phyloP scores from a whole-genome alignment of 2,113 vertebrate species.

The Onychostruthus taczanowskii region DNA sequence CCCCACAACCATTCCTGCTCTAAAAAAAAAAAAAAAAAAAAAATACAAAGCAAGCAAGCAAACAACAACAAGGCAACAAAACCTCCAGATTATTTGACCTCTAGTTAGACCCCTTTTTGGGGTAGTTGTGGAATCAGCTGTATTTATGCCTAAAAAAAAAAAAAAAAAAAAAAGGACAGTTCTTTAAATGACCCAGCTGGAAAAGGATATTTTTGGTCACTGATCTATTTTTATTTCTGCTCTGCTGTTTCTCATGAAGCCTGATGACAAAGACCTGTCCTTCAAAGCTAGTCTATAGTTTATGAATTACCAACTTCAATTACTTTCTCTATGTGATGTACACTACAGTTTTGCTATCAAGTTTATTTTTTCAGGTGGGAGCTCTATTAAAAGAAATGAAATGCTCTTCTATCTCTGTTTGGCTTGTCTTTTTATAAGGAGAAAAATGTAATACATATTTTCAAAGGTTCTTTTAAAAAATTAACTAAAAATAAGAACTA shows the following conservation, averaged over 20 bases:
- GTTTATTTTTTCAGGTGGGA: background rate
- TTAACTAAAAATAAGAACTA: conserved; percentile 29
- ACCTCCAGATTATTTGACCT: background rate
- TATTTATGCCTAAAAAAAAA: conserved; percentile 8
- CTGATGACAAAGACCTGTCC: conserved; percentile 72
- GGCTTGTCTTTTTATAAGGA: background rate
- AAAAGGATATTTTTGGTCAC: conserved; percentile 77
- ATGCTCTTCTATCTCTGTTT: background rate
- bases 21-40: background rate
- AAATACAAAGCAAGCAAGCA: background rate
- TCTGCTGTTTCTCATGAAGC: conserved; percentile 70
- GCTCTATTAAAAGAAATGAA: background rate
- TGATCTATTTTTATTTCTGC: conserved; percentile 78
- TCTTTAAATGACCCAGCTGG: conserved; percentile 68
- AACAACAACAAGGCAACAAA: background rate
- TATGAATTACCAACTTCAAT: conserved; percentile 74
- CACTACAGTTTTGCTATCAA: background rate
- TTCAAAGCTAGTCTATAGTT: conserved; percentile 65
- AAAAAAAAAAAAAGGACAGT: background rate
- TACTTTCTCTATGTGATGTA: conserved; percentile 45
- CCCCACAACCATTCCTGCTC: background rate
- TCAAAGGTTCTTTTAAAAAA: conserved; percentile 21
- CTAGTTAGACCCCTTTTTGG: background rate
- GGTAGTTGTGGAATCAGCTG: conserved; percentile 37
- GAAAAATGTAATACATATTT: background rate